Conservation (phyloP, 2,797 vertebrate species). For the Nothura maculosa region DNA sequence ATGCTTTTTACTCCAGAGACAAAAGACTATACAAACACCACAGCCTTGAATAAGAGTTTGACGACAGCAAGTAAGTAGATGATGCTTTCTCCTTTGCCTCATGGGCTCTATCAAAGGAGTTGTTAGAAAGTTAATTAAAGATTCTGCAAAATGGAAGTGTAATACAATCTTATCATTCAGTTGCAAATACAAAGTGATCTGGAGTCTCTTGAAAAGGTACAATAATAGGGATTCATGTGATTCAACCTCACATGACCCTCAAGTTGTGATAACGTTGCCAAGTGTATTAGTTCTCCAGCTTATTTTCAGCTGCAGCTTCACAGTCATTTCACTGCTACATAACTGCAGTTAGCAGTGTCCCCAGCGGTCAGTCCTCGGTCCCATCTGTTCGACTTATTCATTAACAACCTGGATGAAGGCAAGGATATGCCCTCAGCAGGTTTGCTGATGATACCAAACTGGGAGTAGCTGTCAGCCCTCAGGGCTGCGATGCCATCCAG, state of each 20-base stretch:
- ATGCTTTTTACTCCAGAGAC: not conserved
- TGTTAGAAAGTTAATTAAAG: not conserved
- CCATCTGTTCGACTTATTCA: no score
- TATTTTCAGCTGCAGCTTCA: not conserved
- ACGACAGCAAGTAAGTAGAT: not conserved
- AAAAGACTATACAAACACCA: not conserved
- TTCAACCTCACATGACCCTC: fast-evolving
- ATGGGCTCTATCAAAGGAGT: not conserved
- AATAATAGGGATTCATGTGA: not conserved
- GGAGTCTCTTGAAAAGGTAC: not conserved
- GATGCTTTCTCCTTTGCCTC: not conserved
- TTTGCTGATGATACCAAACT: no score
- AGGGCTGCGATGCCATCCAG: no score
- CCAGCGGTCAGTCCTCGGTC: no score
- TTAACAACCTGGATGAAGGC: no score
- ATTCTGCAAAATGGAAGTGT: not conserved
- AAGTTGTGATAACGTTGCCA: not conserved
- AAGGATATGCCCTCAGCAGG: no score
- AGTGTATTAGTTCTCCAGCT: not conserved
- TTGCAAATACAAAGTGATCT: not conserved
- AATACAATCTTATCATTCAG: not conserved
- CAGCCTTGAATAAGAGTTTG: not conserved
- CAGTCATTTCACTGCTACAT: not conserved
- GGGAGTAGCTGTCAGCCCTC: no score
- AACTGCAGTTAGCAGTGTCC: no score